Evolutionary conservation across 2,797 vertebrate genomes (phyloP), one percentile per base, ranked within the genome.

Genomic region (Potorous gilbertii): DNA sequence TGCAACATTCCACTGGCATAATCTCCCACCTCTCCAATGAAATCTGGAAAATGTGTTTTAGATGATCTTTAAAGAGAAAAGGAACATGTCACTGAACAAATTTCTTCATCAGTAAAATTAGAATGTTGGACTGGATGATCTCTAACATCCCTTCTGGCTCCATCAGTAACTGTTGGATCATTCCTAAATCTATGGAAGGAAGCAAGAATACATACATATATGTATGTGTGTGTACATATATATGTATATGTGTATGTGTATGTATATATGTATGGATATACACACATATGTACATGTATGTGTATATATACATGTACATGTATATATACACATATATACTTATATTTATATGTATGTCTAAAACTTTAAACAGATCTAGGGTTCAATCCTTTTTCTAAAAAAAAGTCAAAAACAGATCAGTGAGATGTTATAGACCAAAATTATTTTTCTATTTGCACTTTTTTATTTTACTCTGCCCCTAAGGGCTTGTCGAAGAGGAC

Each of bases 381-480:
- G 16, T 6, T 40, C n/a, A 13, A 40, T 21, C 18, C 6, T 40
- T 50, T 92, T 93, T 62, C 50, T 95, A 0, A 29, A 90, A 93
- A 93, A 31, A 90, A 92, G 9, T 96, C 0, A 59, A 52, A 55
- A 59, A 62, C 31, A 89, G 52, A 94, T 96, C 59, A 57, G 3
- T 62, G 29, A 90, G 93, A 4, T 40, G 92, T 46, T 95, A 5
- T 93, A 74, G 46, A 95, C 1, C 90, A 94, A 96, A 96, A 96
- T 97, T 97, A 95, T 56, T 28, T 46, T 97, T 55, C 95, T 54
- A 62, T 74, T 40, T 92, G 62, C 55, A 9, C 93, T 96, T 93
- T 96, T 96, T 97, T 62, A 96, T 95, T 96, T 97, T n/a, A 66
- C 3, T 56, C 93, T 98, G 91, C 96, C 93, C 93, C 55, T 90